Evolutionary conservation across 2,888 invertebrate species (phyloP), one percentile per base, ranked within the genome.

Genomic region (Tachina grossa): DNA sequence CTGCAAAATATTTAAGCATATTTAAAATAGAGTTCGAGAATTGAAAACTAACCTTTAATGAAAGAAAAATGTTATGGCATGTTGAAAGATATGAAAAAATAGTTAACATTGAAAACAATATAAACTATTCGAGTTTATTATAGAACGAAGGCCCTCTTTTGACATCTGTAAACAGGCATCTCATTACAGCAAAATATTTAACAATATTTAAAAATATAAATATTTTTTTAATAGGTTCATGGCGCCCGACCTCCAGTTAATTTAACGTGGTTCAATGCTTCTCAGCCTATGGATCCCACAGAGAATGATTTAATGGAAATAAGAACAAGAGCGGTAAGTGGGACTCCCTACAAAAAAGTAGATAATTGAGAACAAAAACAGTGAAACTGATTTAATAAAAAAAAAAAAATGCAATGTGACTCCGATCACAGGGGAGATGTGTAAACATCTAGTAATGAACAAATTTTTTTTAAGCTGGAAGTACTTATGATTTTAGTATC

Each of bases 221-320:
- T 11, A 39, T 6, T 16, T 22, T 69, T 53, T 13, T 9, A 41
- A 49, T 88, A 93, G 83, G 97, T 97, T 5, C 94, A 94, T 51
- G 97, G 97, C 0, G 97, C 98, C 0, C 93, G 96, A 65, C 98
- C 98, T 0, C 95, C 97, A 0, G 97, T 97, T 11, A 95, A 95
- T 88, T 94, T 98, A 83, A 95, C 96, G 81, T 98, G 98, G 98
- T 96, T 94, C 93, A 98, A 98, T 92, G 95, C 96, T 19, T 95
- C 96, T 0, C 65, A 86, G n/a, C 91, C 88, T 11, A 91, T 93
- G 68, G 89, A 89, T 74, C 89, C 90, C 13, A 90, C 89, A 76
- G 91, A 90, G 75, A 91, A 92, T 85, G 89, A 89, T 47, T 71
- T 90, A 16, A 92, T 91, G 4, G 90, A 91, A 87, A 92, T 92